These are phyloP conservation scores for Physella acuta DNA, from an alignment of 1,140 invertebrate species.

Conservation along the genomic window DNA sequence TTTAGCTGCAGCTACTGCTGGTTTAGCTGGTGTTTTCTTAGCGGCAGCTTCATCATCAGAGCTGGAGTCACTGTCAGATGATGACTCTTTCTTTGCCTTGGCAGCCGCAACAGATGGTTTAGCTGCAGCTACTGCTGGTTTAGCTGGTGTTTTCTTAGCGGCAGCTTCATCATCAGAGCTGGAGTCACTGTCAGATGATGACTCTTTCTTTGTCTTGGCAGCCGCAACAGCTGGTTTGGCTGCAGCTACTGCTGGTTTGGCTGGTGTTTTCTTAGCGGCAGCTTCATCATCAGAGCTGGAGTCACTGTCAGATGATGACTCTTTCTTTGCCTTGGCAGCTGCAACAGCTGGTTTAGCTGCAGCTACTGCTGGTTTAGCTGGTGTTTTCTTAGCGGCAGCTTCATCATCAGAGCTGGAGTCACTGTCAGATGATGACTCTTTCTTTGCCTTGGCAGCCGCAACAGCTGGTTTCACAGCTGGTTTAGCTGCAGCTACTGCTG, in stretches of 20 bases:
- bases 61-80: slow-evolving; percentile 24
- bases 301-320: slow-evolving; percentile 10
- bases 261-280: not conserved
- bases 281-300: slow-evolving; percentile 25
- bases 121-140: not conserved
- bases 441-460: slow-evolving; percentile 8
- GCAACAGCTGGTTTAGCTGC: slow-evolving; percentile 11
- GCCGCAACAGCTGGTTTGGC: slow-evolving; percentile 4
- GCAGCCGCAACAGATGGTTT: slow-evolving; percentile 16
- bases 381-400: not conserved
- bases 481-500: slow-evolving; percentile 16
- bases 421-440: slow-evolving; percentile 18
- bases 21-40: slow-evolving; percentile 19
- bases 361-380: not conserved
- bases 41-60: slow-evolving; percentile 24
- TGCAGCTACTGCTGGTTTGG: slow-evolving; percentile 10
- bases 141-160: slow-evolving; percentile 14
- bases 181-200: slow-evolving; percentile 27
- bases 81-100: slow-evolving; percentile 1
- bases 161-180: slow-evolving; percentile 28
- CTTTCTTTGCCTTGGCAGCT: slow-evolving; percentile 6
- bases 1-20: not conserved
- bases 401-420: slow-evolving; percentile 26
- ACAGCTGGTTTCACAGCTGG: not conserved
- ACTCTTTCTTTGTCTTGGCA: slow-evolving; percentile 1